These are phyloP conservation scores for Actinopyga echinites DNA, from an alignment of 53 echinoderm and acorn worm species.

Conservation along the genomic window DNA sequence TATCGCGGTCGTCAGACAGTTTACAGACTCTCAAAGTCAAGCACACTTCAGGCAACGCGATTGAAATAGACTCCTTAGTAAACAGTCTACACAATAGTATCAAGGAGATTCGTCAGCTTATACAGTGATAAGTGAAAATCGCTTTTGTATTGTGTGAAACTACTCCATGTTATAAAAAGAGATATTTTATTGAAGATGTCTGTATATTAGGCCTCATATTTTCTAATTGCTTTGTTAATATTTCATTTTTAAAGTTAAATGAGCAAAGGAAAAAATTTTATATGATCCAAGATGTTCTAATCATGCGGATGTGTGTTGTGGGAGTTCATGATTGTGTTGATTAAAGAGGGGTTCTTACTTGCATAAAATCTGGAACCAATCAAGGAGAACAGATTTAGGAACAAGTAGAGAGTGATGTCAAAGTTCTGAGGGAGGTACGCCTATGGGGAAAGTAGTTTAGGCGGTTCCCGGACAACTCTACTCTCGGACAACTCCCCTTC, in stretches of 20 bases:
- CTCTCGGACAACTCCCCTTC: no score
- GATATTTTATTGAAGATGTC: constrained; percentile 23
- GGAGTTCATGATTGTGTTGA: no score
- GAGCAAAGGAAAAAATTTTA: background rate
- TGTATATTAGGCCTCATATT: constrained; percentile 38
- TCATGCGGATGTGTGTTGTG: no score
- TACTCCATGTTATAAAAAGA: constrained; percentile 7
- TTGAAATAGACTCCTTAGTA: constrained; percentile 60
- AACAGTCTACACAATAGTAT: constrained; percentile 55
- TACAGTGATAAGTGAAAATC: constrained; percentile 38
- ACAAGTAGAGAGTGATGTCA: no score
- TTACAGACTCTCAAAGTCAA: constrained; percentile 68
- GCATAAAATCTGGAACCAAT: no score
- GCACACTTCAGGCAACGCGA: constrained; percentile 44
- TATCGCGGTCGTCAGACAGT: constrained; percentile 56
- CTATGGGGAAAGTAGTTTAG: no score
- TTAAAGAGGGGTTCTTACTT: no score
- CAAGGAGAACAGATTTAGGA: no score
- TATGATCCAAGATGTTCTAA: no score
- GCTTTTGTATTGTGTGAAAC: background rate
- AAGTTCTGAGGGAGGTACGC: no score
- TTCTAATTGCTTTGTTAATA: constrained; percentile 22
- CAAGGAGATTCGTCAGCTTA: constrained; percentile 56
- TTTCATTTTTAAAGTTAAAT: background rate
- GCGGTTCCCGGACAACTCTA: no score